Base-by-base conservation (phyloP, 2,797 vertebrate species). In the Pipistrellus kuhlii region DNA sequence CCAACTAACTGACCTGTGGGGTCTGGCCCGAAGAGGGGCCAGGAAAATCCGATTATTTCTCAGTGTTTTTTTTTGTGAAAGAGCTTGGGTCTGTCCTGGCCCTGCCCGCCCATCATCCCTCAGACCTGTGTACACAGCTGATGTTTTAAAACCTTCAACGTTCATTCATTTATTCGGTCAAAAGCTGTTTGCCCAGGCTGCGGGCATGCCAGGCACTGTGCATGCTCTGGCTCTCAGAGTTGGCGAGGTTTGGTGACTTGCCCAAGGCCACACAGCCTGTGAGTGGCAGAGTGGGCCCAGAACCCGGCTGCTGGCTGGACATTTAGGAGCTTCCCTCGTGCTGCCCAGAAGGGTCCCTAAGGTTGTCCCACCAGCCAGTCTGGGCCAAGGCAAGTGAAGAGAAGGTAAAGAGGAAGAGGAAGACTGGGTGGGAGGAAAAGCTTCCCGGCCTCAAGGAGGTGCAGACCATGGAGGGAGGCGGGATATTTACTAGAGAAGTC, bases 191-290 rank as follows among this genome's bases (percentile, higher is more conserved):
- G 78, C 55, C 11, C 0, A 2, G 14, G 35, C 25, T 30, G 81
- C 75, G 3, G 15, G 25, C 0, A 0, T 11, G n/a, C 76, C 72
- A 73, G 66, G 62, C 2, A 1, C 46, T 0, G 15, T 15, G n/a
- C 14, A 44, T 35, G 10, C 57, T 35, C 27, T 32, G 82, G 72
- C 55, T 93, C 66, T 92, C 23, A n/a, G 76, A 75, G 72, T n/a
- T 0, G 11, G 21, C 0, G 38, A 93, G 68, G 53, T 46, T 44
- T 6, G 17, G 23, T 69, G 93, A 88, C 59, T 91, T 25, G 20
- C n/a, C 17, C 8, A 15, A 30, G 73, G 57, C 32, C 82, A 35
- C 15, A 30, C 27, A 15, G 62, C 4, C 59, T 20, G 35, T 15
- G 68, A 41, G 44, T n/a, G 59, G 35, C 48, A 82, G 59, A 76